Evolutionary conservation across 2,888 invertebrate genomes (phyloP), one percentile per base, ranked within the genome.

Genomic region (Stenichneumon culpator): DNA sequence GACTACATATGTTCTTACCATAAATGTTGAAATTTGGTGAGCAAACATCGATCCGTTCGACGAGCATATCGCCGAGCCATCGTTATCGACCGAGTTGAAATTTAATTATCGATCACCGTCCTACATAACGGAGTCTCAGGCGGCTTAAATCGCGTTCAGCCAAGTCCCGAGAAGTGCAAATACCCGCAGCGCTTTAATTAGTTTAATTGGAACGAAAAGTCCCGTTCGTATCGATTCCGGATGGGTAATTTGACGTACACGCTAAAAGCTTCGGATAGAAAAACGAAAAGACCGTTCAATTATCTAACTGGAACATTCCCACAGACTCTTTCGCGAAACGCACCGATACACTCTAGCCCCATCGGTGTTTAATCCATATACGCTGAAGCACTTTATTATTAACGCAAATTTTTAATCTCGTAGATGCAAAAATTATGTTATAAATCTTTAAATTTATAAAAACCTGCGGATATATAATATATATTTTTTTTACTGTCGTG

Each of bases 131-230:
- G 16, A 63, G 52, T 65, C 67, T 57, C 67, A 14, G 47, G 19
- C 39, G 57, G 44, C 54, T 67, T 16, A 22, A 68, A 73, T 73
- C 16, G 22, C 44, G 44, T 54, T 19, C 47, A 6, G 9, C 16
- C 44, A 14, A 25, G 19, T 67, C 16, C 22, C 39, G 67, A 9
- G 36, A 25, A 52, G 28, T 73, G 78, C 44, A 67, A 39, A 54
- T 28, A 52, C 39, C 7, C 39, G 60, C 7, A 9, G 11, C 50
- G 25, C 32, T 77, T 44, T 52, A 77, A 77, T 80, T 72, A 60
- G 16, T 77, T 77, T 60, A 60, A 73, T 84, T 68, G 25, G 22
- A 69, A 67, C 28, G 54, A 60, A 80, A 77, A 60, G 44, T 73
- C 25, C 16, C 25, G 22, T 22, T 65, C 74, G 32, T 19, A 50